Percentiles rank a stretch among this genome's conserved stretches.
phyloP scores from a whole-genome alignment of 2,797 vertebrate genomes.

The Sciurus vulgaris region DNA sequence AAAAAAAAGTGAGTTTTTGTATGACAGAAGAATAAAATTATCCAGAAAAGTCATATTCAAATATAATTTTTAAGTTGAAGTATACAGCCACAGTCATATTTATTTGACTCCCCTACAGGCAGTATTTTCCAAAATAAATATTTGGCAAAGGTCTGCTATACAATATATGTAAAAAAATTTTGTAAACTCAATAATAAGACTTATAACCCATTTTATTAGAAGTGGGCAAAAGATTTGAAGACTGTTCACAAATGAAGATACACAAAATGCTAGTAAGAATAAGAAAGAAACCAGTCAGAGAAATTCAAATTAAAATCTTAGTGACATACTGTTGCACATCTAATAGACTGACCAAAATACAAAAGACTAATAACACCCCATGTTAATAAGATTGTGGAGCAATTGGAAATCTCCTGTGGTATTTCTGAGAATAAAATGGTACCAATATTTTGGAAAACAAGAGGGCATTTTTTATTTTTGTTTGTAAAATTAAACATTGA shows the following conservation, averaged over 20 bases:
- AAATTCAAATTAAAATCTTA: neutral
- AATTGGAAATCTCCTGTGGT: neutral
- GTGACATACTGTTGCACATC: neutral
- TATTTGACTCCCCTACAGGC: too few relatives aligned
- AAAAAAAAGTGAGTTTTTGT: too few relatives aligned
- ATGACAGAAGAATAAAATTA: too few relatives aligned
- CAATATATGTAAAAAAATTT: too few relatives aligned
- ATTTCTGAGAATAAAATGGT: neutral
- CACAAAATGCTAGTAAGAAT: neutral
- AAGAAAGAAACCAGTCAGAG: neutral
- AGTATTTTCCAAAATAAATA: too few relatives aligned
- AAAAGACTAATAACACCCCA: neutral
- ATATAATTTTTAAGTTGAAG: too few relatives aligned
- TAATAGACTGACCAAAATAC: neutral
- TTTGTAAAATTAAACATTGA: conserved; percentile 2
- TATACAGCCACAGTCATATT: too few relatives aligned
- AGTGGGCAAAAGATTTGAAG: neutral
- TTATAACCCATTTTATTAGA: neutral
- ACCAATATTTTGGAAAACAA: neutral
- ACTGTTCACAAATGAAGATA: neutral
- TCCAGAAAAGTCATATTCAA: too few relatives aligned
- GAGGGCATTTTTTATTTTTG: neutral
- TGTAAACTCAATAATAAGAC: neutral
- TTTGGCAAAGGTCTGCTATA: too few relatives aligned
- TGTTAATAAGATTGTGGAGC: neutral